Percentiles rank a stretch among this genome's conserved stretches.
phyloP scores from a whole-genome alignment of 2,113 vertebrate genomes.

The Xiphias gladius region DNA sequence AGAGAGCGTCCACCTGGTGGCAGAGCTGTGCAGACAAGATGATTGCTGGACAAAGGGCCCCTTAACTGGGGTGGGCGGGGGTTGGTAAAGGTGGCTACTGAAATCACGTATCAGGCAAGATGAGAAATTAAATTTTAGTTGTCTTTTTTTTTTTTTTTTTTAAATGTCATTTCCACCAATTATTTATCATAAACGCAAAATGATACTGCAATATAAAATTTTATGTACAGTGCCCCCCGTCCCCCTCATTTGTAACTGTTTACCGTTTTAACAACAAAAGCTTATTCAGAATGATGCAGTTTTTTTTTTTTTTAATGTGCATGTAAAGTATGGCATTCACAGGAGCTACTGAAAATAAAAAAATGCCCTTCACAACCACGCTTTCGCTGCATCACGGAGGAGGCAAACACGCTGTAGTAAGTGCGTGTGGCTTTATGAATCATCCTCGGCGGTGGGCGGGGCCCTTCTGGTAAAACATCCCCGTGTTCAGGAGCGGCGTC shows the following conservation, averaged over 20 bases:
- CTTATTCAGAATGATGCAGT: background rate
- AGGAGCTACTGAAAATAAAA: background rate
- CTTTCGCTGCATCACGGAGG: background rate
- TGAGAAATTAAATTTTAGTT: background rate
- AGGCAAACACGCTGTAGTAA: conserved; percentile 7
- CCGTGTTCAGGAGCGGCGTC: conserved; percentile 28
- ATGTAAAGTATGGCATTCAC: background rate
- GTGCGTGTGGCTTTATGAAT: conserved; percentile 57
- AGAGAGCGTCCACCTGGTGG: conserved; percentile 42
- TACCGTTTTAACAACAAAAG: background rate
- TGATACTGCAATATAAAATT: background rate
- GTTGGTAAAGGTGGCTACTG: background rate
- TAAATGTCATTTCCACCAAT: no score
- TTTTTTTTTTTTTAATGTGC: background rate
- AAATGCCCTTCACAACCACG: background rate
- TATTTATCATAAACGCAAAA: background rate
- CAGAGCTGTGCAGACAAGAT: conserved; percentile 28
- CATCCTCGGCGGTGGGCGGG: conserved; percentile 67
- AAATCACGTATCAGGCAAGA: background rate
- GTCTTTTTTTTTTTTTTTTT: no score
- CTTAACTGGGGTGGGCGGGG: background rate
- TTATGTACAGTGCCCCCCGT: background rate
- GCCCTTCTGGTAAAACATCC: conserved; percentile 48
- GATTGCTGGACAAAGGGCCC: background rate
- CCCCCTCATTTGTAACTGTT: background rate